These are phyloP conservation scores for Athene cunicularia DNA, from an alignment of 2,113 vertebrate species.

Conservation along the genomic window DNA sequence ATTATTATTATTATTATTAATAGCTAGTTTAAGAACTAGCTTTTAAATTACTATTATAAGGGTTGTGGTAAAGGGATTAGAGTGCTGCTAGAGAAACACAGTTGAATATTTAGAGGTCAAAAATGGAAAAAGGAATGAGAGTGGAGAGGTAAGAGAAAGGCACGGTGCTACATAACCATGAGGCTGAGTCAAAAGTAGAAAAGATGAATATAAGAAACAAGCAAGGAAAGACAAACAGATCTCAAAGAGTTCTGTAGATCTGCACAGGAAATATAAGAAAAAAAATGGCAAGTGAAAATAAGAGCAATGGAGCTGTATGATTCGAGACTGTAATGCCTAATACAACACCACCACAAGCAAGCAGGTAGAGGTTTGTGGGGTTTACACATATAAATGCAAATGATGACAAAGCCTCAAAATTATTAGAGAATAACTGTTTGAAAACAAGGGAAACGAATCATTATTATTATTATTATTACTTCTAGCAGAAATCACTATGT, in stretches of 20 bases:
- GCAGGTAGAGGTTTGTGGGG: not conserved
- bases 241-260: not conserved
- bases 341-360: not conserved
- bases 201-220: not conserved
- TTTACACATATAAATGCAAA: not conserved
- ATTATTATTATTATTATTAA: not conserved
- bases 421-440: not conserved
- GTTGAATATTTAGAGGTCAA: not conserved
- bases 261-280: not conserved
- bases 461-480: not conserved
- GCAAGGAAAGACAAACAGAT: not conserved
- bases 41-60: not conserved
- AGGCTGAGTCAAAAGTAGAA: not conserved
- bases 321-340: not conserved
- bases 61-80: not conserved
- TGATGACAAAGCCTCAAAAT: not conserved
- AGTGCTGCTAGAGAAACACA: not conserved
- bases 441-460: not conserved
- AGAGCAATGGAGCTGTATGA: not conserved
- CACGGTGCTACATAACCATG: not conserved
- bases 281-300: not conserved
- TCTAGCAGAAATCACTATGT: not conserved
- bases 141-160: not conserved
- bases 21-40: not conserved
- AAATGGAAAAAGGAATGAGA: not conserved